These are phyloP conservation scores for Eulithis testata DNA, from an alignment of 2,888 invertebrate species.

Conservation along the genomic window DNA sequence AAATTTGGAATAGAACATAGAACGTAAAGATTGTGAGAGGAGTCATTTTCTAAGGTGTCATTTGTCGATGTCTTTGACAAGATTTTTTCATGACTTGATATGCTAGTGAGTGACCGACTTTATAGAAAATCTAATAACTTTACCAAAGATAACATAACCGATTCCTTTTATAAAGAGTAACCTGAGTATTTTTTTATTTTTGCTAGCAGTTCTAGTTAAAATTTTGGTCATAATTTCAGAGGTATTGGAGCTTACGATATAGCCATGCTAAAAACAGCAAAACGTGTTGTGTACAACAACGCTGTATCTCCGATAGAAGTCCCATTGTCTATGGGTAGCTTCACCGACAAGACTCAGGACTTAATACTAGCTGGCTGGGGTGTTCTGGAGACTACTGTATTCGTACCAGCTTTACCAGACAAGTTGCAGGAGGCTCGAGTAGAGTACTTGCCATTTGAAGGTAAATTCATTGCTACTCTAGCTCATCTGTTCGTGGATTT, in stretches of 20 bases:
- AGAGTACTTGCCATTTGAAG: slow-evolving; percentile 64
- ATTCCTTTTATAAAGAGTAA: no score
- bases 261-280: slow-evolving; percentile 72
- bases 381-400: slow-evolving; percentile 62
- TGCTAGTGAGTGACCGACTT: no score
- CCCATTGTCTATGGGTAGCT: slow-evolving; percentile 48
- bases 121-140: no score
- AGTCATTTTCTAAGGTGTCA: no score
- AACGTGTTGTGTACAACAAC: slow-evolving; percentile 62
- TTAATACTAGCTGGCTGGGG: slow-evolving; percentile 82
- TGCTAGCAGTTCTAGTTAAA: background rate
- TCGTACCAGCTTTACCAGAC: slow-evolving; percentile 69
- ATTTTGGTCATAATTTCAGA: slow-evolving; percentile 46
- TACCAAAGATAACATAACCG: no score
- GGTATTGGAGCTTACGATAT: slow-evolving; percentile 82
- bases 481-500: background rate
- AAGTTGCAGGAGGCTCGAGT: slow-evolving; percentile 75
- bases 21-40: no score
- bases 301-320: slow-evolving; percentile 74
- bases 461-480: slow-evolving; percentile 47
- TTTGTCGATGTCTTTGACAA: no score
- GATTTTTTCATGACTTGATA: no score
- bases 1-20: no score
- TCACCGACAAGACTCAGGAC: slow-evolving; percentile 40
- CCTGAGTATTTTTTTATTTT: background rate